A percentile compares a stretch with the other conserved stretches of the same genome.
Evolutionary conservation across 2,113 vertebrate genomes (phyloP).

Genomic region (Electrona antarctica): DNA sequence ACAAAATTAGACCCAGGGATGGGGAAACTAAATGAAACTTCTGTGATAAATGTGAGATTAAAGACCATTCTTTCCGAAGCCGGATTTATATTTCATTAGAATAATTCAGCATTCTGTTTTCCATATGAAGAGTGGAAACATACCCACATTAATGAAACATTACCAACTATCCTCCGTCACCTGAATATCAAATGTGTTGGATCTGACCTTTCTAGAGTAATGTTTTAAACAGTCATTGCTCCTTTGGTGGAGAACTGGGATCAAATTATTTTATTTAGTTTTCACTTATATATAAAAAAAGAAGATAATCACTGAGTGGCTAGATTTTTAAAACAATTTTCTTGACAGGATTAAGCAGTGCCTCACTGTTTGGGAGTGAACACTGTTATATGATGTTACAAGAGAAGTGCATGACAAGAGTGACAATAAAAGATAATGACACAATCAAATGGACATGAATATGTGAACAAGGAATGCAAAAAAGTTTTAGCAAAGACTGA

Average conservation of each 20-base stretch:
- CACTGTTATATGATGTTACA: slow-evolving; percentile 49
- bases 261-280: slow-evolving; percentile 36
- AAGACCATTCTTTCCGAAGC: slow-evolving; percentile 51
- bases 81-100: slow-evolving; percentile 13
- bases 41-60: slow-evolving; percentile 59
- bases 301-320: slow-evolving; percentile 33
- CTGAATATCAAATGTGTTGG: not conserved
- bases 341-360: slow-evolving; percentile 59
- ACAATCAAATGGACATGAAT: slow-evolving; percentile 54
- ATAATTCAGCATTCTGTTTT: slow-evolving; percentile 50
- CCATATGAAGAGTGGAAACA: slow-evolving; percentile 33
- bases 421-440: slow-evolving; percentile 53
- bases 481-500: slow-evolving; percentile 60
- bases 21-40: slow-evolving; percentile 53
- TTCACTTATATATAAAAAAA: slow-evolving; percentile 5
- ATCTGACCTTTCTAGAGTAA: slow-evolving; percentile 23
- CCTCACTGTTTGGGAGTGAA: slow-evolving; percentile 56
- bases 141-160: slow-evolving; percentile 34
- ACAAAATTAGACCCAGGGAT: slow-evolving; percentile 71
- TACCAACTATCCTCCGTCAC: slow-evolving; percentile 39
- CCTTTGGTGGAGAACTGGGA: slow-evolving; percentile 40
- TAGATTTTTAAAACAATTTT: slow-evolving; percentile 50
- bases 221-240: slow-evolving; percentile 25
- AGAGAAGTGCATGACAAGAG: slow-evolving; percentile 51
- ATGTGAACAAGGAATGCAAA: slow-evolving; percentile 57